These are phyloP conservation scores for Drosophila setifemur DNA, from an alignment of 1,140 invertebrate species.

Conservation along the genomic window DNA sequence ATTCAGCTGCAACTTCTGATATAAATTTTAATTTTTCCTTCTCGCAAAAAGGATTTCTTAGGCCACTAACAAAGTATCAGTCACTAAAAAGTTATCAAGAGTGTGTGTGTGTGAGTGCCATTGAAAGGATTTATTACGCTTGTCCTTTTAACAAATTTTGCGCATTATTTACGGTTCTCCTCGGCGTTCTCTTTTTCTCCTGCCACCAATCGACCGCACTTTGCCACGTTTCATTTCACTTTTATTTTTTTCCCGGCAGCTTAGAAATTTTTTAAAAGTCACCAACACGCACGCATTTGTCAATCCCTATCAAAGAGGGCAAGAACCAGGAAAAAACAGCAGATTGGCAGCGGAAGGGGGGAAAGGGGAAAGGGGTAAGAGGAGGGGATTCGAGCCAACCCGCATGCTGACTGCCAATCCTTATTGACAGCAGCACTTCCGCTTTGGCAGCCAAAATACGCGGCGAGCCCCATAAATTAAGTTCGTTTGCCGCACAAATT, in stretches of 20 bases:
- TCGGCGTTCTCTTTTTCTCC: not conserved
- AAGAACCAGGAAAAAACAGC: not conserved
- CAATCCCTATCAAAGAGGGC: constrained; percentile 65
- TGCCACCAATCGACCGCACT: constrained; percentile 37
- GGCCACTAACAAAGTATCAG: constrained; percentile 53
- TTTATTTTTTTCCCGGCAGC: constrained; percentile 55
- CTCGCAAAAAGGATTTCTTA: constrained; percentile 38
- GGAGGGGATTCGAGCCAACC: constrained; percentile 27
- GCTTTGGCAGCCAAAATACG: constrained; percentile 78
- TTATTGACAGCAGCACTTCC: constrained; percentile 79
- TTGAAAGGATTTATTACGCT: constrained; percentile 77
- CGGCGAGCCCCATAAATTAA: constrained; percentile 76
- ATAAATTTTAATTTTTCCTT: constrained; percentile 70
- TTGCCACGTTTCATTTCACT: constrained; percentile 63
- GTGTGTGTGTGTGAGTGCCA: constrained; percentile 54
- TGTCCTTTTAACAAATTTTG: constrained; percentile 80
- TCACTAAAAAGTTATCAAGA: constrained; percentile 76
- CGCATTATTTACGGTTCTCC: constrained; percentile 69
- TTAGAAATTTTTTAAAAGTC: constrained; percentile 80
- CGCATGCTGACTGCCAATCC: constrained; percentile 75
- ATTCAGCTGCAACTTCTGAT: constrained; percentile 41
- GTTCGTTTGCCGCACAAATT: constrained; percentile 74
- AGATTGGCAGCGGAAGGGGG: constrained; percentile 7
- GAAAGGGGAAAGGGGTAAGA: too few species aligned
- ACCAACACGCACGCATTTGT: constrained; percentile 78